phyloP scores from a whole-genome alignment of 2,113 vertebrate species.

The Festucalex cinctus region DNA sequence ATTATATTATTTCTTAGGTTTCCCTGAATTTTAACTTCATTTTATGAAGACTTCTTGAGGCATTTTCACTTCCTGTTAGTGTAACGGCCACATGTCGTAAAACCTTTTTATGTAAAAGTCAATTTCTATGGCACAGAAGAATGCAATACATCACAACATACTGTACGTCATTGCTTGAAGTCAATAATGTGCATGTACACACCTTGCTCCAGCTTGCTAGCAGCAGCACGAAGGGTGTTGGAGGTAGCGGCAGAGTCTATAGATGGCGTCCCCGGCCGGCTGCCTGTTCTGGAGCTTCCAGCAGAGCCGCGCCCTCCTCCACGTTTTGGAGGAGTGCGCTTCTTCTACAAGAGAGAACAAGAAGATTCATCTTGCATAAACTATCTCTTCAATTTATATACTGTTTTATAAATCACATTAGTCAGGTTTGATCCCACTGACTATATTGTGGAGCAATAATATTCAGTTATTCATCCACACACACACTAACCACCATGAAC shows the following conservation, averaged over 20 bases:
- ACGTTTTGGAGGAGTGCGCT: conserved; percentile 85
- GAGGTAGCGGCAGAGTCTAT: conserved; percentile 77
- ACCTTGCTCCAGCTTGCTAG: conserved; percentile 88
- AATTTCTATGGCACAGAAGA: too few relatives aligned
- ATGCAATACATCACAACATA: neutral
- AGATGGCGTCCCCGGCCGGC: conserved; percentile 83
- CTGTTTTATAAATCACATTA: neutral
- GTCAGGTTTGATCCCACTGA: neutral
- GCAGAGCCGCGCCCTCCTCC: conserved; percentile 80
- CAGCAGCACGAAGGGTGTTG: conserved; percentile 82
- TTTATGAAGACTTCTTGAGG: too few relatives aligned
- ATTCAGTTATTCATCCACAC: conserved; percentile 11
- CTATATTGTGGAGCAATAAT: neutral
- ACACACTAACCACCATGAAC: conserved; percentile 79
- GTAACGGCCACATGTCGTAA: too few relatives aligned
- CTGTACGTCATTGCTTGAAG: too few relatives aligned
- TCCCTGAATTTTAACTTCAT: neutral
- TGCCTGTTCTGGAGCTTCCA: conserved; percentile 82
- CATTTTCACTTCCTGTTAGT: too few relatives aligned
- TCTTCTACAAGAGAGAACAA: conserved; percentile 69
- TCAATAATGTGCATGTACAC: neutral
- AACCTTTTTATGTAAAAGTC: too few relatives aligned
- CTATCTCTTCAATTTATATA: neutral
- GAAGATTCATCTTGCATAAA: neutral
- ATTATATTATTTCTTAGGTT: too few relatives aligned